phyloP scores from a whole-genome alignment of 2,113 vertebrate species.

The Entomyzon cyanotis region DNA sequence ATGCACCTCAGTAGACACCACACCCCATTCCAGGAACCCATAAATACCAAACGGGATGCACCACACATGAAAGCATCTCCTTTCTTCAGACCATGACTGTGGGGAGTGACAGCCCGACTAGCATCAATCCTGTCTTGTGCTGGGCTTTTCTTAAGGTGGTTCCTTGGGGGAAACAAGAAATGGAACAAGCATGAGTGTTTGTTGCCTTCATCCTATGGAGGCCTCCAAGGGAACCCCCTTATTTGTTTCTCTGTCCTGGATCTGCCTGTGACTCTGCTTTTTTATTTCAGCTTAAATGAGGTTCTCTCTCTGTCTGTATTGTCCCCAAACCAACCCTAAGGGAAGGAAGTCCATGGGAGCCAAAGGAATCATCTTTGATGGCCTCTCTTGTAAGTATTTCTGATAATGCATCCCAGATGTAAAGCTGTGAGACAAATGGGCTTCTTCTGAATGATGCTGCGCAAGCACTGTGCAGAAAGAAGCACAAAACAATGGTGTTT shows the following conservation, averaged over 20 bases:
- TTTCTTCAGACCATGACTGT: not conserved
- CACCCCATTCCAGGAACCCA: conserved; percentile 53
- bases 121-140: not conserved
- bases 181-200: not conserved
- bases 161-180: not conserved
- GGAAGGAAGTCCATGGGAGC: not conserved
- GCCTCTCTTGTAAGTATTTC: not conserved
- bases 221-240: not conserved
- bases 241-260: not conserved
- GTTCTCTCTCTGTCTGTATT: not conserved
- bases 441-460: not conserved
- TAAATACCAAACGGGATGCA: not conserved
- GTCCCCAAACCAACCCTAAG: not conserved
- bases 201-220: not conserved
- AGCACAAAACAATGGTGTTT: not conserved
- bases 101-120: not conserved
- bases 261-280: not conserved
- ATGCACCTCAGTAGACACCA: not conserved
- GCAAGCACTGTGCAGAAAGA: not conserved
- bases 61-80: conserved; percentile 34
- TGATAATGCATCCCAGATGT: not conserved
- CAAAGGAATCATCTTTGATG: not conserved
- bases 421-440: not conserved
- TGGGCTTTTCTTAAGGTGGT: conserved; percentile 13
- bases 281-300: not conserved